Base-by-base conservation (phyloP, 1,140 invertebrate species). In the Zaprionus africanus region DNA sequence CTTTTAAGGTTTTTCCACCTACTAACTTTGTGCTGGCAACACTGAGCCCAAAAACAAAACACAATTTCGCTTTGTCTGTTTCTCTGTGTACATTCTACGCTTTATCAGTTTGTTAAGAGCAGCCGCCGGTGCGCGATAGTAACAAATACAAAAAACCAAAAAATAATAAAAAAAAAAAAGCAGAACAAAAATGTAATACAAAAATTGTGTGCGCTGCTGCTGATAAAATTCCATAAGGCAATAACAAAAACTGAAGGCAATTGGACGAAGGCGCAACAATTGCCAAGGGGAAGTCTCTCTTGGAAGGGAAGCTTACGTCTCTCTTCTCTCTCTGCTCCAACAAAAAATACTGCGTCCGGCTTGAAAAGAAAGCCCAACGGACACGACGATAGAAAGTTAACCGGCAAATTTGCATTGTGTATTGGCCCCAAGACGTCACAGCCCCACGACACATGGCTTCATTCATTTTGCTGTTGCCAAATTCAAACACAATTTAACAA, bases 211-310 rank as follows among this genome's bases (percentile, higher is more conserved):
- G 36, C 15, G 36, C 13, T 38, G 58, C 22, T 54, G 81, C 79
- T 88, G 85, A 88, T 88, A 90, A 88, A 88, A 88, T 88, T 53
- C 81, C 85, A 77, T 71, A 68, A 56, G 12, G 54, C 81, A 88
- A 84, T 38, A 68, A 64, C 51, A 78, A 75, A 64, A 67, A 49
- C 11, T 54, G 17, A 34, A 49, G 19, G 49, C 57, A 72, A 65
- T 57, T 66, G 26, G 54, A 67, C 61, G 51, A 17, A 68, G 19
- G n/a, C 49, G 53, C 22, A 13, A 26, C 53, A 31, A 56, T 26
- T 26, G 53, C 53, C 26, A 24, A 17, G 38, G 5, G 38, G 15
- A 41, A n/a, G 31, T 34, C 9, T 34, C 28, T 31, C 7, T 31
- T 31, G 7, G 31, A 34, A 9, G 31, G 28, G 6, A 11, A 41